Base-by-base conservation (phyloP, 1,140 invertebrate genomes). In the Linepithema humile region DNA sequence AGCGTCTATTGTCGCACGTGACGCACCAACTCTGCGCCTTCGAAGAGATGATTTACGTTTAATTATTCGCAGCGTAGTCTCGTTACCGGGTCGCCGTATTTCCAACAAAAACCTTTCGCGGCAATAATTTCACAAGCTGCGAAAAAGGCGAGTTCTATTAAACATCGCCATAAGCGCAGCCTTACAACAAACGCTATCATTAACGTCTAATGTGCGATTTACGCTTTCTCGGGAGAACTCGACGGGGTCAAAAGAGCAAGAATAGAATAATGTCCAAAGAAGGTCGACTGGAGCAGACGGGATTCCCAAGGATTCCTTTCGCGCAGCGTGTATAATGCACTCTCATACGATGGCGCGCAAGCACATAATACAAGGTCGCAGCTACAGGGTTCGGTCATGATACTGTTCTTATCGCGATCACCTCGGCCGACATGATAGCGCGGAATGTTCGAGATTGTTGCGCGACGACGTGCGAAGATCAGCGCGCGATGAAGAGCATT, bases 381-480 rank as follows among this genome's bases (percentile, higher is more conserved):
- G 35, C 23, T 62, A 32, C 62, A n/a, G n/a, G n/a, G 64, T n/a
- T 50, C 70, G 23, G 32, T 69, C 62, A 48, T 65, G 85, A 80
- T 85, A 80, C 65, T 80, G 23, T 57, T 50, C 62, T 80, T 85
- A 86, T 86, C 83, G 85, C 38, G 74, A 86, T 80, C 59, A 26
- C 17, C 26, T 29, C 55, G 32, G 45, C 23, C 35, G 69, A 64
- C 83, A 65, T 62, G 43, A 64, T 64, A 82, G 50, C 40, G 29
- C 43, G 64, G n/a, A 64, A 40, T 26, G 6, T 23, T 45, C 20
- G 59, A 64, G 23, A 75, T 75, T 64, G 60, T 65, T 40, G 29
- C 38, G 5, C 72, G 69, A 65, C 53, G 65, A 48, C 20, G 59
- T 45, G 57, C 23, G 55, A 82, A 74, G 29, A 70, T 50, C 59